Conservation (phyloP, 1,140 invertebrate genomes). For the Musca vetustissima region DNA sequence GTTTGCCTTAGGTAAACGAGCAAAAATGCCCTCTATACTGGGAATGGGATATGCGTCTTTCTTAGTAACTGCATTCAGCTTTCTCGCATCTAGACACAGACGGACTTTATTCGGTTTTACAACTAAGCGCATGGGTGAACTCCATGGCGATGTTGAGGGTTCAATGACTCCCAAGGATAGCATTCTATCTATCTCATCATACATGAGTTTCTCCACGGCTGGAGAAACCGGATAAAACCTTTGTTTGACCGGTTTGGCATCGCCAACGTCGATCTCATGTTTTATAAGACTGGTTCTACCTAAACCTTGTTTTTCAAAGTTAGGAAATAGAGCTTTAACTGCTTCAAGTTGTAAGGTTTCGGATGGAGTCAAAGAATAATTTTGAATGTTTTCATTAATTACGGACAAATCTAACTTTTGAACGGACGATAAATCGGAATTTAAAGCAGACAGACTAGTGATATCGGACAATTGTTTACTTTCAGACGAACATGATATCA, state of each 20-base stretch:
- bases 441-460: too few relatives aligned
- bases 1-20: too few relatives aligned
- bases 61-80: background rate
- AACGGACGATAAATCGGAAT: background rate
- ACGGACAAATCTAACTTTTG: background rate
- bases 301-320: constrained; percentile 9
- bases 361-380: background rate
- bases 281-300: background rate
- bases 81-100: constrained; percentile 1
- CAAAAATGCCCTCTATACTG: too few relatives aligned
- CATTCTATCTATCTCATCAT: constrained; percentile 6
- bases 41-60: background rate
- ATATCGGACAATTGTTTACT: background rate
- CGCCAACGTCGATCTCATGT: background rate
- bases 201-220: constrained; percentile 2
- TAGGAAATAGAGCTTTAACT: background rate
- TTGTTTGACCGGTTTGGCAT: constrained; percentile 14
- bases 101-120: constrained; percentile 6
- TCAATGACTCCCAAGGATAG: constrained; percentile 16
- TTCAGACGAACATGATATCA: background rate
- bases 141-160: background rate
- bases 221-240: constrained; percentile 4
- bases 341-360: too few relatives aligned
- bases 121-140: constrained; percentile 19
- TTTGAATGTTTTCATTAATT: background rate